Base-by-base conservation (phyloP, 2,888 invertebrate genomes). In the Cinara cedri region DNA sequence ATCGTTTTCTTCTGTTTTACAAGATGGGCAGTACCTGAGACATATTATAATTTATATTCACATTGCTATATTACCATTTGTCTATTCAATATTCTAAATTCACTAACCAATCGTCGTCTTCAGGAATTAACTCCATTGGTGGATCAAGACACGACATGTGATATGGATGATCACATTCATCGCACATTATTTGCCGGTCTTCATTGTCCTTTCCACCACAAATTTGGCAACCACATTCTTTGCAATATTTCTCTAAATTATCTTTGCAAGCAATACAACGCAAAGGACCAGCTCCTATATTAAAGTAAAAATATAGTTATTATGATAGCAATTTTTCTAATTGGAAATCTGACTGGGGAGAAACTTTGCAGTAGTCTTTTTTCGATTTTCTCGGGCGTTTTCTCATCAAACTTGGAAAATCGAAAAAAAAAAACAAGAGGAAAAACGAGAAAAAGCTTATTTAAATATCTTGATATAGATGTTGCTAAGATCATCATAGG, bases 151-250 rank as follows among this genome's bases (percentile, higher is more conserved):
- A 95, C 71, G 86, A 86, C 84, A 92, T 88, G 85, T 95, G 95
- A 85, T 88, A 94, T 0, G 92, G 91, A 65, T 87, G 86, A 84
- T 94, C 89, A 85, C 95, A 95, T 84, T 95, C 94, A 84, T 95
- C 94, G 84, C 95, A 95, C 51, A 94, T 86, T 11, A 95, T 87
- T 84, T 92, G 91, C 86, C 89, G 89, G 62, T 91, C 91, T 14
- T 91, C 91, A 80, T 90, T 88, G 75, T 91, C 87, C 86, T 94
- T 94, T 1, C 90, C 90, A 8, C 88, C 89, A 85, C 95, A 95
- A 19, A 90, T 84, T 83, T 86, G 87, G 84, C 95, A 95, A 1
- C 93, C 92, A 84, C 95, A 95, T 44, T 91, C 89, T 83, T 88
- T 90, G 84, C 95, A 95, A 46, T 88, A 89, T 54, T 85, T 86